Percentiles rank a stretch among this genome's conserved stretches.
These are phyloP conservation scores for Aspiorhynchus laticeps DNA, from an alignment of 2,113 vertebrate species.

Conservation along the genomic window DNA sequence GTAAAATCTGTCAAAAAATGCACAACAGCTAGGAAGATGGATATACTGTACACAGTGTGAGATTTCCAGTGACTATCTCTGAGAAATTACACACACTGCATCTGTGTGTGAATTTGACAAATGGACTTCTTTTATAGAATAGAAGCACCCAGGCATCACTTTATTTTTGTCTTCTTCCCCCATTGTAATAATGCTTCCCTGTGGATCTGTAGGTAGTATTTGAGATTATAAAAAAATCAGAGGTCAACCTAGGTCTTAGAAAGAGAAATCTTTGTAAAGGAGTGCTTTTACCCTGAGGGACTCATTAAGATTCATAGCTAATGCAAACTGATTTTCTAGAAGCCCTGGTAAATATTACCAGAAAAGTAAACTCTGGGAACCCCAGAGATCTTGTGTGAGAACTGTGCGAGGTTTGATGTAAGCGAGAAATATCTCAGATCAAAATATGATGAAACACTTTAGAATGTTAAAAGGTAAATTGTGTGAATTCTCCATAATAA, in stretches of 20 bases:
- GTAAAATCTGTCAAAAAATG: conserved; percentile 26
- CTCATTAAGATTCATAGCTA: conserved; percentile 25
- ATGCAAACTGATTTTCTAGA: conserved; percentile 19
- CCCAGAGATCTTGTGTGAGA: background rate
- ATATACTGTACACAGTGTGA: background rate
- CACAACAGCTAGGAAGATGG: conserved; percentile 15
- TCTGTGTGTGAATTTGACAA: conserved; percentile 23
- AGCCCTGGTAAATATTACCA: background rate
- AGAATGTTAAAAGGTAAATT: background rate
- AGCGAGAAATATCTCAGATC: background rate
- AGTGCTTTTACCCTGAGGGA: conserved; percentile 13
- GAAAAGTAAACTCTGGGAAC: background rate
- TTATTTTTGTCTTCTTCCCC: background rate
- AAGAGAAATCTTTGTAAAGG: conserved; percentile 15
- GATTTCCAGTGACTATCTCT: conserved; percentile 19
- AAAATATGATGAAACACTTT: background rate
- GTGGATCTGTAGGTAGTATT: background rate
- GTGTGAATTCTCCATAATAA: background rate
- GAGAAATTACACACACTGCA: background rate
- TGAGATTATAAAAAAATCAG: background rate
- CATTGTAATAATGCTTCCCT: background rate
- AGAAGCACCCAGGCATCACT: background rate
- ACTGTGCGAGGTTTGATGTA: background rate
- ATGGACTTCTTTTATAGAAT: background rate
- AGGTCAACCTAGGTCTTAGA: conserved; percentile 2